Base-by-base conservation (phyloP, 2,888 invertebrate species). In the Drosophila mercatorum region DNA sequence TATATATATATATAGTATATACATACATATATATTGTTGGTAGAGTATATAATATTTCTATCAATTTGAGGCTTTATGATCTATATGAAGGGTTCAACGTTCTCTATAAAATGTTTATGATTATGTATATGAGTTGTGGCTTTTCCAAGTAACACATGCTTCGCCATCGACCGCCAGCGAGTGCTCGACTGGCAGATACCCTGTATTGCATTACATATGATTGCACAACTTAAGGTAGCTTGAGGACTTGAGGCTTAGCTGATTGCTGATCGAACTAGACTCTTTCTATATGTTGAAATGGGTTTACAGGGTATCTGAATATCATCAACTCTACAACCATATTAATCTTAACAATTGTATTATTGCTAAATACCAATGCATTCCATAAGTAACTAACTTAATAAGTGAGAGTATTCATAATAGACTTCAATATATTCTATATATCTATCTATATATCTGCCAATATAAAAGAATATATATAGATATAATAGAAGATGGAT, bases 61-160 rank as follows among this genome's bases (percentile, higher is more conserved):
- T 60, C 60, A 53, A 53, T 60, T 40, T 60, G 17, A 4, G 28
- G 22, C 51, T 53, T 61, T 58, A 34, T 57, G 34, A 41, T 14
- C 17, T 36, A 5, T 17, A 17, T 51, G 17, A 51, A 26, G 46
- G 68, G 73, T 74, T 74, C 72, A 74, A 70, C 57, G 73, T 41
- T 38, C 77, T 49, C 28, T 12, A 53, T 70, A 11, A 75, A 58
- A 59, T 68, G 70, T 73, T 73, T 73, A 75, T 43, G 56, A 58
- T 47, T 26, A 22, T 53, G 26, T 58, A 31, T 51, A n/a, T 40
- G 34, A 53, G 43, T 34, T 46, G 28, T 38, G 26, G 8, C 44
- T 64, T 40, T 73, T 41, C 60, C 22, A 22, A 26, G 38, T 53
- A 65, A 41, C 22, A 34, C 14, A 44, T 58, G n/a, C 44, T 17